Evolutionary conservation across 2,797 vertebrate genomes (phyloP).

Genomic region (Myotis daubentonii): DNA sequence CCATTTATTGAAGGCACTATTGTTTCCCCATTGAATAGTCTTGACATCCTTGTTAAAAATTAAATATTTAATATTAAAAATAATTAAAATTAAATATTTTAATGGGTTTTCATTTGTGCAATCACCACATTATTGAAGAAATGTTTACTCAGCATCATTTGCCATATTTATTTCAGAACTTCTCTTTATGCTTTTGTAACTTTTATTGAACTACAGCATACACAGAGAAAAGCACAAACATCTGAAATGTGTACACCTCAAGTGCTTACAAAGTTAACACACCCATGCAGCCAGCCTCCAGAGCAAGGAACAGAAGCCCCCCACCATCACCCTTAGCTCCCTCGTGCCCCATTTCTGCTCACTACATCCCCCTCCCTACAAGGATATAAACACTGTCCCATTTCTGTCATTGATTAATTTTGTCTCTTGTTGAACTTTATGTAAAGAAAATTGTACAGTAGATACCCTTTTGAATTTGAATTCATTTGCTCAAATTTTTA

Average conservation of each 20-base stretch:
- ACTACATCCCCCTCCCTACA: too few relatives aligned
- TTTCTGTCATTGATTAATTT: background rate
- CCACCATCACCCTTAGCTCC: rapidly evolving
- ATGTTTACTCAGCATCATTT: background rate
- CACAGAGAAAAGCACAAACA: background rate
- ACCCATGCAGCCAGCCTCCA: background rate
- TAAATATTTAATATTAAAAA: background rate
- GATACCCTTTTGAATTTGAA: background rate
- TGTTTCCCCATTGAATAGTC: background rate
- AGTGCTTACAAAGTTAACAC: background rate
- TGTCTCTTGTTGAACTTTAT: background rate
- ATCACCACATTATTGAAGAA: background rate
- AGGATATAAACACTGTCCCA: background rate
- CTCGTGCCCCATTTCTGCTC: background rate
- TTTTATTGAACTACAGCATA: background rate
- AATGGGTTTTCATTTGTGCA: background rate
- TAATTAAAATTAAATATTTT: background rate
- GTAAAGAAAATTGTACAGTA: background rate
- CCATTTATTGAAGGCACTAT: background rate
- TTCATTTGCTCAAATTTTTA: background rate
- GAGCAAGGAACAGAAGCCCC: background rate
- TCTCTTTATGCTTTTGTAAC: background rate
- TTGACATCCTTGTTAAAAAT: background rate
- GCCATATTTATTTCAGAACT: background rate
- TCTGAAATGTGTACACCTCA: background rate